These are phyloP conservation scores for Heterotis niloticus DNA, from an alignment of 2,113 vertebrate species.

Conservation along the genomic window DNA sequence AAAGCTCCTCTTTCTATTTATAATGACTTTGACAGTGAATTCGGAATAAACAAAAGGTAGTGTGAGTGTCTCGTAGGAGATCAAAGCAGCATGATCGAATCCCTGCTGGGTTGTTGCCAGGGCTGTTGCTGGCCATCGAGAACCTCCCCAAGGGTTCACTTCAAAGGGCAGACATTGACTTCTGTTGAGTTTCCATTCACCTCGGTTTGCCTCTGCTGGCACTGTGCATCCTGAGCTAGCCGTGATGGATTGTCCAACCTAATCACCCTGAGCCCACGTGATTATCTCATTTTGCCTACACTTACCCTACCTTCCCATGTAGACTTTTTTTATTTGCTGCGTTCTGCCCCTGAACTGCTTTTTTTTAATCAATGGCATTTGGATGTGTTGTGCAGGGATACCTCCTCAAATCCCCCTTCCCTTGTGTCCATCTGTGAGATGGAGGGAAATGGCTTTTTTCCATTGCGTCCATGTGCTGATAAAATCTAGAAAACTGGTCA, in stretches of 20 bases:
- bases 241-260: background rate
- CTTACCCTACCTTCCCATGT: background rate
- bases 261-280: background rate
- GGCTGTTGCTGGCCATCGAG: background rate
- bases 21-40: conserved; percentile 12
- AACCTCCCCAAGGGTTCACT: background rate
- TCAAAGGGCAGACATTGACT: conserved; percentile 2
- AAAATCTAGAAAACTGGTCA: background rate
- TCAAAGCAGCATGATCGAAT: background rate
- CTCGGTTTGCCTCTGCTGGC: background rate
- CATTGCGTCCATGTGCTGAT: conserved; percentile 7
- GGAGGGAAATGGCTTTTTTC: background rate
- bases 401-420: background rate
- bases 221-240: background rate
- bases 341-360: background rate
- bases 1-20: background rate
- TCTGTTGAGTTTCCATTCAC: conserved; percentile 3
- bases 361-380: background rate
- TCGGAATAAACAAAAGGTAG: conserved; percentile 4
- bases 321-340: background rate
- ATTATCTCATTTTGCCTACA: background rate
- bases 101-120: background rate
- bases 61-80: background rate
- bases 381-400: background rate
- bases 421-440: background rate